Evolutionary conservation across 2,113 vertebrate species (phyloP), one percentile per base, ranked within the genome.

Genomic region (Origma solitaria): DNA sequence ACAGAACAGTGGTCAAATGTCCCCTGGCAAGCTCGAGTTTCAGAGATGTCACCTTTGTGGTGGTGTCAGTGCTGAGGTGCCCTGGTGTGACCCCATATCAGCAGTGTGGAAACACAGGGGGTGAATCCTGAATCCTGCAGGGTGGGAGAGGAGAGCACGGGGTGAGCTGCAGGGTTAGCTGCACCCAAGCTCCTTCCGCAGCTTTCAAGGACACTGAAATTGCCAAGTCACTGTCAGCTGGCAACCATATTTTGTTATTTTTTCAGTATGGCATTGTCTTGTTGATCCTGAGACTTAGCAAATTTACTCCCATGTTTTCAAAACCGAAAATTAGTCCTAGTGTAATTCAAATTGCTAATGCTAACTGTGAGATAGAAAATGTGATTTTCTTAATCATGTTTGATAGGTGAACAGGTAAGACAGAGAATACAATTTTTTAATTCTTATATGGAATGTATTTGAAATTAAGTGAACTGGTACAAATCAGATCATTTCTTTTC

Each of bases 401-500:
- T 82, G 53, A 61, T 66, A 86, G 75, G 35, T 45, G 54, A 88
- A 49, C 44, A 82, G 73, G 54, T 92, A 84, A 89, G 47, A 58
- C 22, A 35, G 60, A 65, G 54, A 77, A 78, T 70, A 49, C 49
- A 49, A 6, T 10, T 40, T 77, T 91, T 88, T 16, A 88, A 94
- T 86, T 88, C 40, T 87, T 60, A 37, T 45, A 10, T 62, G 66
- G 50, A 77, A 33, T 58, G 24, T 45, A 49, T 92, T 92, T 89
- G 58, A 66, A 89, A 77, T 90, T n/a, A 94, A 88, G 47, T 90
- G 91, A 90, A 68, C 64, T 64, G 72, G 44, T 75, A 91, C 68
- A 94, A 92, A 86, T 73, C 78, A 88, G 85, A 78, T 77, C 1
- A 69, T 95, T 93, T 95, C 80, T 96, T 93, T 95, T 90, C 86